Evolutionary conservation across 2,888 invertebrate genomes (phyloP), one percentile per base, ranked within the genome.

Genomic region (Cryptophagus acutangulus): DNA sequence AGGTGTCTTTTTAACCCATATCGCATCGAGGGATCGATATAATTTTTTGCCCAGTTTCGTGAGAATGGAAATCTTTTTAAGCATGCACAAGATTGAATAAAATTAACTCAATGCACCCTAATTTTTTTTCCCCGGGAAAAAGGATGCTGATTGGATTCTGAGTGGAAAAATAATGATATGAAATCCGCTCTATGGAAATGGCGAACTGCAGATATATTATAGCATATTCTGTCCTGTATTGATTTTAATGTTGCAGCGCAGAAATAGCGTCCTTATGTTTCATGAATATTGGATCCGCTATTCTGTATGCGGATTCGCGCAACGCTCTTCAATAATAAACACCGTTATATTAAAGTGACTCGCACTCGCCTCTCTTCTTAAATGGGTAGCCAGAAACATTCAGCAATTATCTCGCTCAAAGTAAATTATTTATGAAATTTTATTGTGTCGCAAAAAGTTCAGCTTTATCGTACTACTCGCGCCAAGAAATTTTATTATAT

Each of bases 401-500:
- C 30, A 35, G 41, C 41, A 41, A 41, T 45, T 41, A 45, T 38
- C 41, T 33, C 28, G 18, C 31, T 31, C 12, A 36, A 41, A 41
- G 36, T 45, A 59, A 60, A 65, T 65, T 59, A 65, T 65, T 65
- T 62, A 62, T 57, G 58, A 58, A 63, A 60, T 63, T 62, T 58
- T 60, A 62, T 64, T 62, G 58, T 59, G 54, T 51, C 45, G 48
- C 46, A 49, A n/a, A n/a, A 49, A 53, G 44, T 49, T 43, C 48
- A 53, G 43, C 57, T 63, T 62, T 63, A 65, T 65, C 58, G 62
- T 57, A 48, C 49, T 50, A 43, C 41, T 41, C 45, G 59, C 51
- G 59, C 51, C 71, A 66, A 67, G 69, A 70, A 69, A 72, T 72
- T 74, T 74, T 74, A 74, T 70, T 69, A 71, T 66, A 70, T 73